Percentiles rank a stretch among this genome's conserved stretches.
Conservation (phyloP, 2,797 vertebrate genomes). For the Mycteria americana region DNA sequence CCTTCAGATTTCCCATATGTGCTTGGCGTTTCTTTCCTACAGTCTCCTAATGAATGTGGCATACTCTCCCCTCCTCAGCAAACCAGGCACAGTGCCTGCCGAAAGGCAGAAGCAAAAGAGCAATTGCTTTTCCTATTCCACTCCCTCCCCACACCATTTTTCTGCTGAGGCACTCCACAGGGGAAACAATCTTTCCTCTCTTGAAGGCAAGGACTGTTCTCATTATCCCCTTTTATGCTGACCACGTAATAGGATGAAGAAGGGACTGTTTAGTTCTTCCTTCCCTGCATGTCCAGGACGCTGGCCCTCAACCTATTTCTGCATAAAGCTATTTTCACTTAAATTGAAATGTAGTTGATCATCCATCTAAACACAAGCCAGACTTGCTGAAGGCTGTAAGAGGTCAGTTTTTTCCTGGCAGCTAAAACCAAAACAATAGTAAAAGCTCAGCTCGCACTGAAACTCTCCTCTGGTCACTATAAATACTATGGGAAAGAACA, state of each 20-base stretch:
- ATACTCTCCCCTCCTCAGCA: neutral
- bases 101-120: neutral
- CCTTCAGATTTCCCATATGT: neutral
- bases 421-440: slow-evolving; percentile 61
- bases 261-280: neutral
- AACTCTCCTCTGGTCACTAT: slow-evolving; percentile 31
- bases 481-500: slow-evolving; percentile 56
- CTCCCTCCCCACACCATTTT: neutral
- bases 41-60: neutral
- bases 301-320: neutral
- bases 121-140: neutral
- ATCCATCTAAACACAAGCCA: slow-evolving; percentile 39
- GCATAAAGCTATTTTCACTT: slow-evolving; percentile 20
- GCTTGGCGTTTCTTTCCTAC: neutral
- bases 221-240: neutral
- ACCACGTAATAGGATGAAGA: neutral
- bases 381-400: slow-evolving; percentile 23
- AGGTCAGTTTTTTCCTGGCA: slow-evolving; percentile 65
- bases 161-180: neutral
- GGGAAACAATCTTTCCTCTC: neutral
- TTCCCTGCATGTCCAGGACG: neutral
- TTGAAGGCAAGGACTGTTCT: neutral
- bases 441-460: slow-evolving; percentile 31
- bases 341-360: slow-evolving; percentile 22
- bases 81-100: neutral